Percentiles rank a stretch among this genome's conserved stretches.
Conservation (phyloP, 2,113 vertebrate genomes). For the Picathartes gymnocephalus region DNA sequence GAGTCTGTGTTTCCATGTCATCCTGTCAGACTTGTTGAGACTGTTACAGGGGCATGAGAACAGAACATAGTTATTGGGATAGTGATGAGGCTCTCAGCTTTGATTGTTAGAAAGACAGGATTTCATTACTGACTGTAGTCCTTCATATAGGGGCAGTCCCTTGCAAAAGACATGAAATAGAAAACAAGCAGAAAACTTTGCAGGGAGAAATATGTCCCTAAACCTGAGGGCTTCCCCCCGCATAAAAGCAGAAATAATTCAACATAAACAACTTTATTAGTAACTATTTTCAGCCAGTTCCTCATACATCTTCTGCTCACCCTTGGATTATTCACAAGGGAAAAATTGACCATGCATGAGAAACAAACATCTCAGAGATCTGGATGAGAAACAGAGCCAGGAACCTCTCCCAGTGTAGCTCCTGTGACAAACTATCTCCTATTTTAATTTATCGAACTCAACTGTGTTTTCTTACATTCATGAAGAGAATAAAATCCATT, state of each 20-base stretch:
- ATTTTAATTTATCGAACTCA: neutral
- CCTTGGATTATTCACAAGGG: neutral
- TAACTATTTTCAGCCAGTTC: neutral
- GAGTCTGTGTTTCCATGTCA: neutral
- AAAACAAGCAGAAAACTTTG: neutral
- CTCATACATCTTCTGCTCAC: neutral
- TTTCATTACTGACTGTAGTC: neutral
- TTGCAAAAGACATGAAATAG: neutral
- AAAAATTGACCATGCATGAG: neutral
- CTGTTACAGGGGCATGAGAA: neutral
- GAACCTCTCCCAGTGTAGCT: neutral
- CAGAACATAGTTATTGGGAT: neutral
- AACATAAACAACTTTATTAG: neutral
- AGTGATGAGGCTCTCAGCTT: neutral
- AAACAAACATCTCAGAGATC: neutral
- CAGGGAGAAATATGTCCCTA: neutral
- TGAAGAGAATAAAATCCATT: neutral
- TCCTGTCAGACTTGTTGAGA: neutral
- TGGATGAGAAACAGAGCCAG: neutral
- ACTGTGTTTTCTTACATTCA: neutral
- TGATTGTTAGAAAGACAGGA: neutral
- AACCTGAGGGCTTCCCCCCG: neutral
- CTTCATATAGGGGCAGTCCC: neutral
- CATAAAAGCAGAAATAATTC: neutral
- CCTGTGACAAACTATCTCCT: neutral